A percentile compares a stretch with the other conserved stretches of the same genome.
phyloP scores from a whole-genome alignment of 1,140 invertebrate genomes.

The Hycleus phaleratus region DNA sequence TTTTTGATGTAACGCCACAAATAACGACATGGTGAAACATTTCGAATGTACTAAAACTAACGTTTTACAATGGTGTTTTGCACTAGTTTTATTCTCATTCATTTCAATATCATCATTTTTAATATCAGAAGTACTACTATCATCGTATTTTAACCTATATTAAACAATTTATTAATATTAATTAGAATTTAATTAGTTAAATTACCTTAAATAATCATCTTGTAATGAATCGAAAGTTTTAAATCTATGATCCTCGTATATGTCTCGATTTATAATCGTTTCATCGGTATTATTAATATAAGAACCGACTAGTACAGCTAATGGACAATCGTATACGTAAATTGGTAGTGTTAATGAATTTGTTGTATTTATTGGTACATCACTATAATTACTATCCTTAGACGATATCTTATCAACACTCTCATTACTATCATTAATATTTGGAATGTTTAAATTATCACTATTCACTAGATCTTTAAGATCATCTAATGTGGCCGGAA shows the following conservation, averaged over 20 bases:
- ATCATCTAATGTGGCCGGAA: conserved; percentile 56
- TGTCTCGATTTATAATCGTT: conserved; percentile 35
- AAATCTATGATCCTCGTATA: conserved; percentile 48
- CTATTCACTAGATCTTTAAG: conserved; percentile 42
- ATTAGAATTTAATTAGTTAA: neutral
- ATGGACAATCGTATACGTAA: conserved; percentile 63
- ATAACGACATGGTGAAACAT: conserved; percentile 60
- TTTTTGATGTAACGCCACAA: conserved; percentile 54
- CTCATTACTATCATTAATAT: conserved; percentile 17
- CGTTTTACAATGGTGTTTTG: conserved; percentile 54
- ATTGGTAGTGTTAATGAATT: conserved; percentile 49
- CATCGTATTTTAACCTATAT: conserved; percentile 40
- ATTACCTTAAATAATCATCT: conserved; percentile 25
- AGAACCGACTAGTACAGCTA: conserved; percentile 50
- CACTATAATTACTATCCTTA: conserved; percentile 31
- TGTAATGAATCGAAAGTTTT: conserved; percentile 38
- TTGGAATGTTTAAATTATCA: conserved; percentile 22
- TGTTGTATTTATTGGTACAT: conserved; percentile 34
- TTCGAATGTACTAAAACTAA: conserved; percentile 56
- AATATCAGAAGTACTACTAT: conserved; percentile 40
- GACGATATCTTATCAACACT: conserved; percentile 28
- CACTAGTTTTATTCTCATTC: conserved; percentile 43
- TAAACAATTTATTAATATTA: conserved; percentile 11
- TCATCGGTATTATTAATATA: conserved; percentile 44
- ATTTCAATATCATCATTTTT: conserved; percentile 46